phyloP scores from a whole-genome alignment of 2,797 vertebrate species.

The Myoxocephalus aenaeus region DNA sequence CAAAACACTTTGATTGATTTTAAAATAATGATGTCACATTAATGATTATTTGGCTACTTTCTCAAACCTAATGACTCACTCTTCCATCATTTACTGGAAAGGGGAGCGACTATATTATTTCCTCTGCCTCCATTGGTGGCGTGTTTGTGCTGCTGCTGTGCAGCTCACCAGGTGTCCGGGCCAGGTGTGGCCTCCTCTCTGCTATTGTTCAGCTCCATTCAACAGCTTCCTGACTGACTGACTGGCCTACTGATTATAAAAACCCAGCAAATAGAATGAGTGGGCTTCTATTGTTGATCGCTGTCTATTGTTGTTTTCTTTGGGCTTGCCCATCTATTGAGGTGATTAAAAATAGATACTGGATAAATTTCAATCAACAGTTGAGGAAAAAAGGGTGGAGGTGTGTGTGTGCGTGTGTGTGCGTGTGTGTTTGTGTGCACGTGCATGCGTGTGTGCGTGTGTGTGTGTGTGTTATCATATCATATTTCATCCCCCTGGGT shows the following conservation, averaged over 20 bases:
- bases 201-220: constrained; percentile 72
- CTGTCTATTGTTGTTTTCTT: constrained; percentile 45
- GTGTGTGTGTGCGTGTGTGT: not conserved
- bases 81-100: constrained; percentile 13
- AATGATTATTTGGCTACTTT: constrained; percentile 7
- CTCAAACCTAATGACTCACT: not conserved
- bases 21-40: not conserved
- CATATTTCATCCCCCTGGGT: not conserved
- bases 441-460: not conserved
- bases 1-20: not conserved
- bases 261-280: constrained; percentile 50
- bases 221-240: constrained; percentile 71
- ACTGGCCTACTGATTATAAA: constrained; percentile 52
- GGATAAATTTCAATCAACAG: constrained; percentile 45
- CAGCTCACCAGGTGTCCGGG: constrained; percentile 71
- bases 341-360: constrained; percentile 35
- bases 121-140: constrained; percentile 30
- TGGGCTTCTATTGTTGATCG: constrained; percentile 34
- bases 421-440: not conserved
- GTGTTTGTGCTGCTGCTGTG: constrained; percentile 59
- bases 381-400: constrained; percentile 8
- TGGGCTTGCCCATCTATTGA: constrained; percentile 16
- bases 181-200: constrained; percentile 75
- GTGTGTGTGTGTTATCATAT: constrained; percentile 13
- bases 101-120: constrained; percentile 2